phyloP scores from a whole-genome alignment of 2,888 invertebrate species.

The Papilio gigon region DNA sequence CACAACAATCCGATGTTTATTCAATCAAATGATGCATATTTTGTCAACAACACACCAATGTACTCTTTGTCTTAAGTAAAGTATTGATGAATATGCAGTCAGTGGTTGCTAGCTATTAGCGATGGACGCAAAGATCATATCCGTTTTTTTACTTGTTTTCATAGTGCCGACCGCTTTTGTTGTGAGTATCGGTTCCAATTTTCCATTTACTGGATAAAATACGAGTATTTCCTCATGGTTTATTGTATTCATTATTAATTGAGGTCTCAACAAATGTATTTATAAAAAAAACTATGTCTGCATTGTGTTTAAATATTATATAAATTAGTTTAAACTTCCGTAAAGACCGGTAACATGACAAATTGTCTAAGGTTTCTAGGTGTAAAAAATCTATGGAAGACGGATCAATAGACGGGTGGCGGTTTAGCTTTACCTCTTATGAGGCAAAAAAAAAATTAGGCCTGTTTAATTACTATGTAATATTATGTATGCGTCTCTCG shows the following conservation, averaged over 20 bases:
- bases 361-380: too few relatives aligned
- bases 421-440: too few relatives aligned
- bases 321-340: too few relatives aligned
- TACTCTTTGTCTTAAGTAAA: constrained; percentile 35
- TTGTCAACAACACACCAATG: constrained; percentile 36
- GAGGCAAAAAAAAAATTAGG: too few relatives aligned
- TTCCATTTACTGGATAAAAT: constrained; percentile 6
- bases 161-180: constrained; percentile 49
- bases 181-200: constrained; percentile 48
- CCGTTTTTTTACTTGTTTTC: constrained; percentile 47
- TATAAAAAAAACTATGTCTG: too few relatives aligned
- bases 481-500: not conserved
- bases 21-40: constrained; percentile 39
- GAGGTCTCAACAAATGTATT: too few relatives aligned
- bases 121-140: constrained; percentile 56
- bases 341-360: too few relatives aligned
- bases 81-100: constrained; percentile 43
- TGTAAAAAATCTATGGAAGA: too few relatives aligned
- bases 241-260: not conserved
- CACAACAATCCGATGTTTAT: constrained; percentile 42
- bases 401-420: too few relatives aligned
- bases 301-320: too few relatives aligned
- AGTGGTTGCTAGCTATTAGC: constrained; percentile 43
- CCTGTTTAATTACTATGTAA: not conserved
- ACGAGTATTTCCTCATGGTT: not conserved